phyloP scores from a whole-genome alignment of 2,113 vertebrate genomes.

The Aepyceros melampus region DNA sequence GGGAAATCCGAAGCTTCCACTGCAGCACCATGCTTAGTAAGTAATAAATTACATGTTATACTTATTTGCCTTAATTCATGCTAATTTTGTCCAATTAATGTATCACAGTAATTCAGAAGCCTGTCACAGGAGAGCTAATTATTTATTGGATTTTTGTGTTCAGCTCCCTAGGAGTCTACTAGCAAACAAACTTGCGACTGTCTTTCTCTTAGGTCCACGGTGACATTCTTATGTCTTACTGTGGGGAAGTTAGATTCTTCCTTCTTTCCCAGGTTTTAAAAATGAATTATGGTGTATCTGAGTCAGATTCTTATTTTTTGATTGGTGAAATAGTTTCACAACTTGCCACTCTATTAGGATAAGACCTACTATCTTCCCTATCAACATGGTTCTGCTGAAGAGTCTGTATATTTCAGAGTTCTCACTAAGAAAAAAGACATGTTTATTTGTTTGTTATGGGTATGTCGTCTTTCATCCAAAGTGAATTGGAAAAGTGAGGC shows the following conservation, averaged over 20 bases:
- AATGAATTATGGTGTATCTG: slow-evolving; percentile 76
- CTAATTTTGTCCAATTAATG: slow-evolving; percentile 99
- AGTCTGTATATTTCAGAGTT: slow-evolving; percentile 53
- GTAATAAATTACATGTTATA: slow-evolving; percentile 99
- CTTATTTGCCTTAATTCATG: slow-evolving; percentile 99
- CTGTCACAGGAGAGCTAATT: slow-evolving; percentile 99
- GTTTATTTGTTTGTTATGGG: neutral
- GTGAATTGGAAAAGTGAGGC: neutral
- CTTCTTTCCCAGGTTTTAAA: slow-evolving; percentile 73
- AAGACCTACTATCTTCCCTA: slow-evolving; percentile 61
- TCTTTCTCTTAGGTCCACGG: slow-evolving; percentile 81
- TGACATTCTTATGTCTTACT: slow-evolving; percentile 82
- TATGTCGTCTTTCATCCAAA: neutral
- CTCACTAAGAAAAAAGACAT: neutral
- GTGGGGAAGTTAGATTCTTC: slow-evolving; percentile 69
- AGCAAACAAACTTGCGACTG: slow-evolving; percentile 90
- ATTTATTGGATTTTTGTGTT: slow-evolving; percentile 94
- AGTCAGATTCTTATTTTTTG: slow-evolving; percentile 79
- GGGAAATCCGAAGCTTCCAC: slow-evolving; percentile 98
- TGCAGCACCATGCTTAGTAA: slow-evolving; percentile 98
- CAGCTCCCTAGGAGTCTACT: slow-evolving; percentile 88
- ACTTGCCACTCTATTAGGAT: slow-evolving; percentile 71
- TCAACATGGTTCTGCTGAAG: slow-evolving; percentile 23
- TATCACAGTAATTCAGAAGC: slow-evolving; percentile 97
- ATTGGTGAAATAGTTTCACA: slow-evolving; percentile 63